Base-by-base conservation (phyloP, 2,888 invertebrate genomes). In the Synergus japonicus region DNA sequence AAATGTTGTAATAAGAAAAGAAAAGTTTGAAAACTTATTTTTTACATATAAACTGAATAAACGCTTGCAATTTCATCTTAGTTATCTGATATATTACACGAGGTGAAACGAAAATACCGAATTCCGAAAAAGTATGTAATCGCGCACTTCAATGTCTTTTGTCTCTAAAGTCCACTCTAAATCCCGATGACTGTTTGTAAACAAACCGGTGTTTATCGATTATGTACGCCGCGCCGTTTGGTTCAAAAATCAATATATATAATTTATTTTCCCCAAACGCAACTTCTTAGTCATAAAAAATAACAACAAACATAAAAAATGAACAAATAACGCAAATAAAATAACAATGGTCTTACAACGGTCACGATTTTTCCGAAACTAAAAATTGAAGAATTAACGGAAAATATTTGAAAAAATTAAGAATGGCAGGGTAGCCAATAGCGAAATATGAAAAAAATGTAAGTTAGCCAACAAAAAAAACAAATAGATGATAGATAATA, bases 381-480 rank as follows among this genome's bases (percentile, higher is more conserved):
- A n/a, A n/a, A n/a, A n/a, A n/a, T n/a, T 37, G 5, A 0, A 5
- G 0, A 5, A 37, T 37, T 7, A 37, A 37, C 37, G 37, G 5
- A 37, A 37, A 15, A 49, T 15, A 13, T 49, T 49, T 49, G 0
- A 13, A 49, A 13, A 4, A 15, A 49, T 15, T 4, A 13, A 49
- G 13, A 49, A 49, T 49, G 3, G 12, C 46, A 13, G 4, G 15
- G 13, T 49, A 13, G 13, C 1, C 15, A 49, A 49, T 1, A 15
- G 13, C n/a, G n/a, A 54, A 7, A 4, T n/a, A 8, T 2, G 7
- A 8, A n/a, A n/a, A 1, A 7, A 2, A 29, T 15, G 7, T 15
- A 15, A 15, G 2, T 0, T n/a, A n/a, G 0, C n/a, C 2, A n/a
- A 54, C 54, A 8, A 1, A n/a, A 12, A 0, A 0, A 8, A 8